These are phyloP conservation scores for Peromyscus polionotus DNA, from an alignment of 2,113 vertebrate genomes.

Conservation along the genomic window DNA sequence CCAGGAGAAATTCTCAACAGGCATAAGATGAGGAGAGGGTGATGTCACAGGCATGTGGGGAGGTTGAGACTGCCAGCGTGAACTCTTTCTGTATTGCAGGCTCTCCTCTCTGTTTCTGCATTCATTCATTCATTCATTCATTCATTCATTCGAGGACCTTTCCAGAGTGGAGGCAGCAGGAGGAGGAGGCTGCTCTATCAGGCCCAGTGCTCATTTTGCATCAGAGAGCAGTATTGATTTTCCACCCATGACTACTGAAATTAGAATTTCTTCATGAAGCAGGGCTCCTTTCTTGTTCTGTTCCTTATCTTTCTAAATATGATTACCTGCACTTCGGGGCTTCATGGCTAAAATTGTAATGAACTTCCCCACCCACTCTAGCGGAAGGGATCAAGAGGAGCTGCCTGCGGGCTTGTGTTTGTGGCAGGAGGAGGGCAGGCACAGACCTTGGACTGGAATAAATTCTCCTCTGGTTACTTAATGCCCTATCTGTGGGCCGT, in stretches of 20 bases:
- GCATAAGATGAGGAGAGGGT: too few species aligned
- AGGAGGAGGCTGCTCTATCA: conserved; percentile 75
- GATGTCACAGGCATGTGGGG: neutral
- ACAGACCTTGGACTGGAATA: conserved; percentile 18
- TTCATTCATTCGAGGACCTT: neutral
- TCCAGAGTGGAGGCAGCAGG: conserved; percentile 43
- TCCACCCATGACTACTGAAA: conserved; percentile 85
- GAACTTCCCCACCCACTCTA: conserved; percentile 80
- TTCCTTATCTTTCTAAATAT: conserved; percentile 87
- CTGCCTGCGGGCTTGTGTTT: neutral
- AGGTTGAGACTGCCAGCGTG: neutral
- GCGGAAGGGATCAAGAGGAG: neutral
- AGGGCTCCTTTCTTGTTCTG: conserved; percentile 71
- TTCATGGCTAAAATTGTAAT: conserved; percentile 82
- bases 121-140: neutral
- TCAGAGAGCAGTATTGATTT: conserved; percentile 86
- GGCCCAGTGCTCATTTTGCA: conserved; percentile 80
- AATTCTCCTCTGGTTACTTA: conserved; percentile 69
- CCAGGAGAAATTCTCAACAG: conserved; percentile 64
- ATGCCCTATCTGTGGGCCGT: conserved; percentile 82
- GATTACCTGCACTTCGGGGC: conserved; percentile 84
- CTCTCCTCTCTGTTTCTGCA: neutral
- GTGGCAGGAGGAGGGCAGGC: neutral
- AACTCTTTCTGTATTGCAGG: conserved; percentile 48
- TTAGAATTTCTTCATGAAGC: conserved; percentile 86